Conservation (phyloP, 2,888 invertebrate species). For the Volucella inanis region DNA sequence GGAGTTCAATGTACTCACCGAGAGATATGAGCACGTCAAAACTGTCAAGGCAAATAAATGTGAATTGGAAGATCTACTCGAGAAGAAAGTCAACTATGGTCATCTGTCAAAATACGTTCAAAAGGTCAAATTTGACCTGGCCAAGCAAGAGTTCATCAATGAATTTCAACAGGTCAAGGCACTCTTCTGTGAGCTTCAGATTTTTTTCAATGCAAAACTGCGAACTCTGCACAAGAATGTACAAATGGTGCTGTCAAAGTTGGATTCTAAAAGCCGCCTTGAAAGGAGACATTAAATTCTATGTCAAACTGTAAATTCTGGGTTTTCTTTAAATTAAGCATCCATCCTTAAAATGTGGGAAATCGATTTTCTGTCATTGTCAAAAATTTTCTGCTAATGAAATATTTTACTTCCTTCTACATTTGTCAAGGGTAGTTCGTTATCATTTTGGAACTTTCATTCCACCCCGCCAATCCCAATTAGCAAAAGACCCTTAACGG, state of each 20-base stretch:
- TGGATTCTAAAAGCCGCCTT: conserved; percentile 35
- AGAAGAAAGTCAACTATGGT: conserved; percentile 47
- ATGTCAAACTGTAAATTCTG: not conserved
- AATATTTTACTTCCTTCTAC: conserved; percentile 2
- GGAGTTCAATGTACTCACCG: conserved; percentile 22
- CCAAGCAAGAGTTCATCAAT: conserved; percentile 14
- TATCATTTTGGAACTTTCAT: conserved; percentile 2
- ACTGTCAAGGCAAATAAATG: conserved; percentile 23
- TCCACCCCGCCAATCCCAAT: conserved; percentile 49
- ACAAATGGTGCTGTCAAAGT: conserved; percentile 13
- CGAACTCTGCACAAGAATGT: conserved; percentile 44
- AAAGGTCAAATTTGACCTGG: not conserved
- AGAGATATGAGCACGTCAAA: conserved; percentile 60
- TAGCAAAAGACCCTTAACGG: conserved; percentile 36
- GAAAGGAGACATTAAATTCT: conserved; percentile 43
- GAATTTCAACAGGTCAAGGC: conserved; percentile 40
- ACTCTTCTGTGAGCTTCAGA: conserved; percentile 50
- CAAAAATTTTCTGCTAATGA: conserved; percentile 23
- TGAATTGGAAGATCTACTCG: conserved; percentile 34
- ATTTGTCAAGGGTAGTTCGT: conserved; percentile 1
- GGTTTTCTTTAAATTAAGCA: not conserved
- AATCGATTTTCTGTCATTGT: conserved; percentile 49
- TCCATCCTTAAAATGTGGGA: not conserved
- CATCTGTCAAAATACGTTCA: conserved; percentile 42
- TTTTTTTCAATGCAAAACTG: conserved; percentile 24